A percentile compares a stretch with the other conserved stretches of the same genome.
phyloP scores from a whole-genome alignment of 2,113 vertebrate species.

The Solea solea region DNA sequence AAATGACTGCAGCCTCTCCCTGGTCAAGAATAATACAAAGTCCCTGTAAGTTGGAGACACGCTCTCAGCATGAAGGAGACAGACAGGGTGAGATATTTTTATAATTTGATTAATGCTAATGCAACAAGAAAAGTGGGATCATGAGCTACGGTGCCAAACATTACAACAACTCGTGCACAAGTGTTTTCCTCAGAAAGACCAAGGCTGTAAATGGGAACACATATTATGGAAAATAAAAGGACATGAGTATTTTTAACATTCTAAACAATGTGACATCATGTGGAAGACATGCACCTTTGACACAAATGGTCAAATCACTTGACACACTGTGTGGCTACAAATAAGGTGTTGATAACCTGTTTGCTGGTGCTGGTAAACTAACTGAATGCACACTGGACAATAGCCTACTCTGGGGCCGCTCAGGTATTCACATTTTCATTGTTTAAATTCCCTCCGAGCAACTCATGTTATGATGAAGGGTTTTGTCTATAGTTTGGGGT shows the following conservation, averaged over 20 bases:
- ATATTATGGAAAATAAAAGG: background rate
- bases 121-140: constrained; percentile 56
- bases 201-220: background rate
- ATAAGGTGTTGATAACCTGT: background rate
- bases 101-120: constrained; percentile 70
- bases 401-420: constrained; percentile 20
- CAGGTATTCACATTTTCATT: constrained; percentile 65
- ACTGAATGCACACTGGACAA: background rate
- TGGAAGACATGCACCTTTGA: constrained; percentile 7
- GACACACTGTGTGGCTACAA: background rate
- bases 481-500: constrained; percentile 59
- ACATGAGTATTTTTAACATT: background rate
- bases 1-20: constrained; percentile 84
- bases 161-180: constrained; percentile 1
- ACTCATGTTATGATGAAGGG: constrained; percentile 47
- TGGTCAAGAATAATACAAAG: constrained; percentile 79
- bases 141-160: constrained; percentile 39
- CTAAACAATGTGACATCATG: background rate
- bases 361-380: background rate
- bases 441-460: constrained; percentile 55
- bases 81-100: constrained; percentile 65
- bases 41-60: constrained; percentile 65
- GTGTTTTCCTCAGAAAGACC: constrained; percentile 12
- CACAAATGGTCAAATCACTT: background rate
- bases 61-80: constrained; percentile 65